Evolutionary conservation across 2,797 vertebrate genomes (phyloP).

Genomic region (Falco columbarius): DNA sequence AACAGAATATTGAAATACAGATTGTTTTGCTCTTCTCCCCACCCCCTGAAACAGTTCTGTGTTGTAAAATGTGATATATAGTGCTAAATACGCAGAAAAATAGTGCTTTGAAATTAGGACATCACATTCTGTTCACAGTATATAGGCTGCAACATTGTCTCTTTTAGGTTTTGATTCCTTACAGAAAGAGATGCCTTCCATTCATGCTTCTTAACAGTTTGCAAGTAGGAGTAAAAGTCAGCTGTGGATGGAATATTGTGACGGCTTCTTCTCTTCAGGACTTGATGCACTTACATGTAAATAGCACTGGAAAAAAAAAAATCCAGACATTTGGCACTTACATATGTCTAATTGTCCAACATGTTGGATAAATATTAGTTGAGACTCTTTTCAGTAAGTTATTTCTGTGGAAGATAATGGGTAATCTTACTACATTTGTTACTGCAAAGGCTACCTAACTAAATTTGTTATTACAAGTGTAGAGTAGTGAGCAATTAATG

Average conservation of each 20-base stretch:
- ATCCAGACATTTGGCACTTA: slow-evolving; percentile 53
- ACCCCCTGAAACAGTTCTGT: background rate
- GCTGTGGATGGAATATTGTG: slow-evolving; percentile 49
- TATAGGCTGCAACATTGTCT: background rate
- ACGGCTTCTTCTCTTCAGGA: slow-evolving; percentile 18
- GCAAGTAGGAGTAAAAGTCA: slow-evolving; percentile 50
- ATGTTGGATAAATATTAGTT: slow-evolving; percentile 61
- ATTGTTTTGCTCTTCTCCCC: background rate
- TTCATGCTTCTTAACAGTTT: slow-evolving; percentile 21
- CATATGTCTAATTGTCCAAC: slow-evolving; percentile 53
- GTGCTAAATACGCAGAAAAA: background rate
- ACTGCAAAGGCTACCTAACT: slow-evolving; percentile 59
- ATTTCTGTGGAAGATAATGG: slow-evolving; percentile 62
- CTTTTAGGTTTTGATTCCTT: slow-evolving; percentile 14
- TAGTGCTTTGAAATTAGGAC: background rate
- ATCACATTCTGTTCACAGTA: background rate
- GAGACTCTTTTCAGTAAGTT: slow-evolving; percentile 37
- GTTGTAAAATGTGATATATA: background rate
- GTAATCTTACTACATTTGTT: slow-evolving; percentile 52
- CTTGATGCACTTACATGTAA: slow-evolving; percentile 43
- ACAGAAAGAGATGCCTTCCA: background rate
- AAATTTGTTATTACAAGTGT: slow-evolving; percentile 42
- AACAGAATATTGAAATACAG: background rate
- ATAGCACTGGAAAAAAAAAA: slow-evolving; percentile 33
- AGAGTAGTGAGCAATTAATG: slow-evolving; percentile 51